Evolutionary conservation across 2,797 vertebrate species (phyloP), one percentile per base, ranked within the genome.

Genomic region (Coreius guichenoti): DNA sequence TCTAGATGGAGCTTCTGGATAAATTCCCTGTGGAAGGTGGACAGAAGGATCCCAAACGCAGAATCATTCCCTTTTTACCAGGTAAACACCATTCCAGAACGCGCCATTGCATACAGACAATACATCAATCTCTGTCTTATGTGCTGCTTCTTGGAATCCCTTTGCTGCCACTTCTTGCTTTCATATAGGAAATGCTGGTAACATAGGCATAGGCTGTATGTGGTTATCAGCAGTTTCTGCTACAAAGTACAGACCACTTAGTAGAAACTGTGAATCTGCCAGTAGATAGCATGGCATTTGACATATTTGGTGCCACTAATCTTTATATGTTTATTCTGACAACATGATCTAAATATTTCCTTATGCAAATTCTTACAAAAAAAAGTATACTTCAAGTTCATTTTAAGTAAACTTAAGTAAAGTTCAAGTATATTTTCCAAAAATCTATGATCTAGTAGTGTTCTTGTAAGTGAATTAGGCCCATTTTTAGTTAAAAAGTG

Each of bases 1-100:
- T 95, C 88, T 89, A 99, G 98, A 99, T 99, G 98, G 98, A 99
- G 93, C 95, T 99, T 95, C 93, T 99, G 96, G 98, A 99, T 93
- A 99, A 99, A 93, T 99, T 99, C 91, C 98, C 98, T 0, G 98
- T 98, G 95, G 98, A 99, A 93, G 98, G 98, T 91, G 98, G 98
- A 76, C 98, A 99, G 95, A 99, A 99, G 92, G 98, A 99, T 89
- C 98, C 98, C 0, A 99, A 99, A 87, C 97, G 98, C 51, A 94
- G 98, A 90, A 99, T 99, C 90, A 99, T 99, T 85, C 98, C 98
- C 11, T 99, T 99, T 81, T 94, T 99, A 58, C 98, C 98, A 94
- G 98, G 98, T 99, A 91, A 91, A 88, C 86, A 80, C 88, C 78
- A 39, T 19, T 87, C 86, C 56, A 77, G 63, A 87, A 33, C 3